Conservation (phyloP, 2,797 vertebrate species). For the Malurus leucopterus region DNA sequence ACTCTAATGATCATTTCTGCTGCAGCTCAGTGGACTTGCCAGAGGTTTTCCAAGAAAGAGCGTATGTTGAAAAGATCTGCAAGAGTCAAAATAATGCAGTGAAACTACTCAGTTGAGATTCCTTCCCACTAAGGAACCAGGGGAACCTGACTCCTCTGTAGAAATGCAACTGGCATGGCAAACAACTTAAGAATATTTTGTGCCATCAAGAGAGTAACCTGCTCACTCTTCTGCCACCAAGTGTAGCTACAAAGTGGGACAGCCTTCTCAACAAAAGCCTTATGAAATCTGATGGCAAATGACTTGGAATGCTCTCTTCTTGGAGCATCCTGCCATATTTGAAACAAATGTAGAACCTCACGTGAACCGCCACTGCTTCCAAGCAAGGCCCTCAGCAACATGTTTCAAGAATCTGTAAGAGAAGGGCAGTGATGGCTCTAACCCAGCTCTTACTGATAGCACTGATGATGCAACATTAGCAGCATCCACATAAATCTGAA, state of each 20-base stretch:
- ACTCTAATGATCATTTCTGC: neutral
- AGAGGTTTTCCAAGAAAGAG: neutral
- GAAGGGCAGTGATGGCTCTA: neutral
- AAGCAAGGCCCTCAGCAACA: neutral
- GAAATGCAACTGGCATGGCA: neutral
- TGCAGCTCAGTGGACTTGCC: neutral
- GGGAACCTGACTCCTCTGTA: neutral
- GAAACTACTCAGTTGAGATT: neutral
- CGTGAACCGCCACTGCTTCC: accelerated
- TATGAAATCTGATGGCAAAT: neutral
- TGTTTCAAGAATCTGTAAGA: neutral
- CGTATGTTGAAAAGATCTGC: accelerated
- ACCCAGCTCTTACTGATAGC: neutral
- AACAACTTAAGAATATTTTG: neutral
- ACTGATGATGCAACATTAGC: neutral
- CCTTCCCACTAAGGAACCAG: neutral
- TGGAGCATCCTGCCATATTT: neutral
- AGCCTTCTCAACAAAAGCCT: neutral
- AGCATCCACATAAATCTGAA: neutral
- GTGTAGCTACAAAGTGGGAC: neutral
- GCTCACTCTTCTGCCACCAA: neutral
- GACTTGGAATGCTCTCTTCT: neutral
- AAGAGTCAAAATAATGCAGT: neutral
- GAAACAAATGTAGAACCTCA: neutral
- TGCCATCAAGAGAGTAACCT: neutral